Base-by-base conservation (phyloP, 2,113 vertebrate species). In the Fregata magnificens region DNA sequence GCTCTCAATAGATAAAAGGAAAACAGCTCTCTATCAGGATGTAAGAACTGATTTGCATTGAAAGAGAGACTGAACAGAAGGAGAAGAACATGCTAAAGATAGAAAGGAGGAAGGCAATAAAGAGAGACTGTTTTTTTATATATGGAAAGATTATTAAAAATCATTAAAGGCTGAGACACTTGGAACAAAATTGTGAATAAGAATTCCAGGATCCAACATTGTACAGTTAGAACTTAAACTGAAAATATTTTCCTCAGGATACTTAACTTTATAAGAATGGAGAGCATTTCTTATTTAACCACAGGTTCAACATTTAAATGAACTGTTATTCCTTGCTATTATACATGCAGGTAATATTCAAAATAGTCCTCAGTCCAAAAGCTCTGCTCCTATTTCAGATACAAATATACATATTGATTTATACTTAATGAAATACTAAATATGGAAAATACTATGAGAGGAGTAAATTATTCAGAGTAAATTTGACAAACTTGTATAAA, bases 381-480 rank as follows among this genome's bases (percentile, higher is more conserved):
- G 20, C n/a, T 78, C 15, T 76, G 17, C 18, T 94, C 16, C 28
- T 71, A 11, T 80, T 92, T 91, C 82, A 77, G 38, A 61, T 80
- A 79, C 52, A 87, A 96, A 88, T 69, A 66, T 87, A 94, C 58
- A 82, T 91, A 91, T 94, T 87, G 80, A 86, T 95, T 95, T 92
- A 85, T 59, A 82, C n/a, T 63, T 91, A 89, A 95, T 94, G 82
- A 96, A 96, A 94, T 62, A n/a, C 38, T 87, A 95, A 95, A 87
- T 93, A 94, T 56, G 71, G 53, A 92, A 95, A 96, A 96, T 82
- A 77, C n/a, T 90, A 73, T 50, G 38, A 93, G n/a, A 82, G 24
- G 6, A 73, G 36, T 88, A 94, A 88, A 95, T 96, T 96, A 97
- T 94, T 94, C 89, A 83, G 56, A 91, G 61, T 88, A 93, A 95